A percentile compares a stretch with the other conserved stretches of the same genome.
These are phyloP conservation scores for Eudyptes chrysolophus DNA, from an alignment of 2,113 vertebrate species.

Conservation along the genomic window DNA sequence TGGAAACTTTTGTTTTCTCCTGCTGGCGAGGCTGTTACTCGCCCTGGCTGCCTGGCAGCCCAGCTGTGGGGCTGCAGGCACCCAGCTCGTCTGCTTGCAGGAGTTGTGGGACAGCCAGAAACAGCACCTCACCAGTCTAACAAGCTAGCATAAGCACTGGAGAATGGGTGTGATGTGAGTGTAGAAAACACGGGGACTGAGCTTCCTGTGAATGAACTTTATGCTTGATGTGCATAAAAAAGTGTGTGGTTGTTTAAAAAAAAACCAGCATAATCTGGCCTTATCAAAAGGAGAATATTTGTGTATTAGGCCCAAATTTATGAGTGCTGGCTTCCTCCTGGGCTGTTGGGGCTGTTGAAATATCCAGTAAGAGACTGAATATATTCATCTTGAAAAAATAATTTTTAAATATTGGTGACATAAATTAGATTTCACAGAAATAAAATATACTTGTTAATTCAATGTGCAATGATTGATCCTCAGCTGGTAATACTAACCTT, in stretches of 20 bases:
- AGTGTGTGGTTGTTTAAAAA: background rate
- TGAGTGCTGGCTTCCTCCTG: background rate
- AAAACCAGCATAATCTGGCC: background rate
- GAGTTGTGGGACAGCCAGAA: background rate
- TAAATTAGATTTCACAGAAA: conserved; percentile 56
- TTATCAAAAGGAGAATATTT: conserved; percentile 4
- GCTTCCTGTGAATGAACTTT: background rate
- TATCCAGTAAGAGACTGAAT: conserved; percentile 17
- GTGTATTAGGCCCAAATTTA: background rate
- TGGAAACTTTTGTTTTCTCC: background rate
- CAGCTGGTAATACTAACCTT: background rate
- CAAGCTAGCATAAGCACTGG: background rate
- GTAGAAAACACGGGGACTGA: background rate
- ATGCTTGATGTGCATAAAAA: background rate
- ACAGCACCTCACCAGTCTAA: too few species aligned
- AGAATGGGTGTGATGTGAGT: background rate
- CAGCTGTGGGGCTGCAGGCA: background rate
- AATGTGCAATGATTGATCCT: background rate
- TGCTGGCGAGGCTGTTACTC: background rate
- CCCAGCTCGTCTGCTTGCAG: background rate
- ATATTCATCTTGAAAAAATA: background rate
- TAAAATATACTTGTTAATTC: conserved; percentile 54
- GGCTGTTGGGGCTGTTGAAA: conserved; percentile 17
- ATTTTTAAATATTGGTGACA: conserved; percentile 43
- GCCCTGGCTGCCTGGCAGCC: accelerated